Evolutionary conservation across 2,113 vertebrate species (phyloP), one percentile per base, ranked within the genome.

Genomic region (Corydoras sp.): DNA sequence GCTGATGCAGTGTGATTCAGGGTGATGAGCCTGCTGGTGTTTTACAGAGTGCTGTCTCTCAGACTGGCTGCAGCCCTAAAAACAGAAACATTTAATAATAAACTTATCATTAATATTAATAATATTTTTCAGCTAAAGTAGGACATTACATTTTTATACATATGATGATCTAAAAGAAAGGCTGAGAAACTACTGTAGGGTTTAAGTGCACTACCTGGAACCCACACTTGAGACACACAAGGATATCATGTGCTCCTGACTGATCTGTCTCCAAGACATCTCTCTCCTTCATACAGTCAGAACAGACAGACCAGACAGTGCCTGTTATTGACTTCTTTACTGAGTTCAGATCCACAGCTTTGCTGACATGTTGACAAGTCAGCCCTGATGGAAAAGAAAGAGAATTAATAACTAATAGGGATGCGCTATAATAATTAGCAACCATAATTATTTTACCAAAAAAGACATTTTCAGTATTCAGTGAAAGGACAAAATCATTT

Each of bases 171-270:
- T 24, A 5, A 43, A 43, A 43, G 7, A 43, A 43, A 43, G 4
- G 35, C 35, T 43, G 7, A 43, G 35, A 43, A 43, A 5, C 35
- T 43, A 43, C 35, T 43, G 35, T 2, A 43, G 35, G 35, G 35
- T 43, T 43, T 43, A 43, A 43, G 35, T 56, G 54, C 1, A 58
- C 92, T 71, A 99, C 97, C 92, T 99, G 97, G 79, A 87, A 90
- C 71, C 96, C 97, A 86, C 97, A 99, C 75, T 94, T 98, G 79
- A 99, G 92, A 78, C 97, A 99, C 48, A 99, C 84, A 80, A 94
- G 91, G 81, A 94, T 85, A 81, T 98, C 95, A 0, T 91, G 83
- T 53, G 87, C 83, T 2, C 88, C 84, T 24, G 77, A 73, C 0
- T 89, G 80, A 69, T 94, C 92, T 0, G 85, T 91, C 61, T 97